These are phyloP conservation scores for Lasiurus borealis DNA, from an alignment of 2,113 vertebrate genomes.

Conservation along the genomic window DNA sequence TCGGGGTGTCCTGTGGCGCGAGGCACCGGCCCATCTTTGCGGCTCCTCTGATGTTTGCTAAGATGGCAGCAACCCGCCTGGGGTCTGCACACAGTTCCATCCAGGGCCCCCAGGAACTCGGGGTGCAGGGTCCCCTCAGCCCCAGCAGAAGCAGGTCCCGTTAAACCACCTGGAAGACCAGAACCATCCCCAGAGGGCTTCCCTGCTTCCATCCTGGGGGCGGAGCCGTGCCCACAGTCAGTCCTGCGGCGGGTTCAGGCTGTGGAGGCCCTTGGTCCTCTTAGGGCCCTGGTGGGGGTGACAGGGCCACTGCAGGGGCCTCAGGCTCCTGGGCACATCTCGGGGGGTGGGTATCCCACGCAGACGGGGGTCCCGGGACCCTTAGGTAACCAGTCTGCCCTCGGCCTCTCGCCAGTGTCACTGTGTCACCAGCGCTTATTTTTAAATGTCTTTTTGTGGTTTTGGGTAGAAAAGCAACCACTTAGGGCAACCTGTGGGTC, in stretches of 20 bases:
- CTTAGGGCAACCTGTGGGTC: no score
- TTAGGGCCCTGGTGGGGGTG: background rate
- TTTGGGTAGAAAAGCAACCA: background rate
- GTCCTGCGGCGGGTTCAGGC: background rate
- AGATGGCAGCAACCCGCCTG: no score
- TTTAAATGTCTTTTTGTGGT: background rate
- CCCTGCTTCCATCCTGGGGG: fast-evolving
- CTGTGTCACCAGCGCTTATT: background rate
- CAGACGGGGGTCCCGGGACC: background rate
- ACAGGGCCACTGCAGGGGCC: background rate
- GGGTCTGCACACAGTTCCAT: background rate
- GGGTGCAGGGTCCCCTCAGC: background rate
- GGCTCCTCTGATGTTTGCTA: no score
- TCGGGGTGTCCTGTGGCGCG: background rate
- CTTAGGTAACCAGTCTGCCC: fast-evolving
- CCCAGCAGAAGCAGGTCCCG: background rate
- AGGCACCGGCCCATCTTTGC: background rate
- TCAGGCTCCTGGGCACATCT: background rate
- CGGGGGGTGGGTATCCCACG: fast-evolving
- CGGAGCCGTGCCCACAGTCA: background rate
- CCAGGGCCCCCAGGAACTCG: background rate
- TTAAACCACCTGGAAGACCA: background rate
- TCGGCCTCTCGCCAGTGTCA: fast-evolving
- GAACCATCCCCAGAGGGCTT: fast-evolving
- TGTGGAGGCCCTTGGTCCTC: background rate